Percentiles rank a stretch among this genome's conserved stretches.
Conservation (phyloP, 2,797 vertebrate species). For the Labroides dimidiatus region DNA sequence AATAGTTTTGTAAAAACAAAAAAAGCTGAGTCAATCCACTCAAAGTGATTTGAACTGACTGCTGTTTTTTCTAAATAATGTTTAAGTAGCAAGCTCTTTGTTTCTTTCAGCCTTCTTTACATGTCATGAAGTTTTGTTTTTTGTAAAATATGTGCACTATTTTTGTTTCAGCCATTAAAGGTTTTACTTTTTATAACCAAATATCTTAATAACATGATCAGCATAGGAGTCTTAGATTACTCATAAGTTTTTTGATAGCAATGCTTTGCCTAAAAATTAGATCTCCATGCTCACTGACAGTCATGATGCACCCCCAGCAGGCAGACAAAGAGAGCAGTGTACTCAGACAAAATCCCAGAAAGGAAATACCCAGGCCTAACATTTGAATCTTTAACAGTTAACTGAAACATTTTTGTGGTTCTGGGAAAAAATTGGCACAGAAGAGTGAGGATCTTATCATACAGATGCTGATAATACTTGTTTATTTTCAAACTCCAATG, state of each 20-base stretch:
- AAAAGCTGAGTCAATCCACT: no score
- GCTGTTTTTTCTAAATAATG: no score
- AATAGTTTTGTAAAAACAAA: no score
- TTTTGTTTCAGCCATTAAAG: constrained; percentile 7
- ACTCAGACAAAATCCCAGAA: not conserved
- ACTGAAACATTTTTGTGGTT: not conserved
- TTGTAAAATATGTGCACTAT: not conserved
- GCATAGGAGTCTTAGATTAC: constrained; percentile 38
- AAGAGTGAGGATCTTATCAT: not conserved
- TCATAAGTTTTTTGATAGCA: constrained; percentile 16
- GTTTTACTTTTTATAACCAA: constrained; percentile 16
- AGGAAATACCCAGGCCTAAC: not conserved
- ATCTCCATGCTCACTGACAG: constrained; percentile 13
- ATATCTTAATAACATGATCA: constrained; percentile 3
- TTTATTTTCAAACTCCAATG: not conserved
- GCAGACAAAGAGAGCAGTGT: not conserved
- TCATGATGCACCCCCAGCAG: not conserved
- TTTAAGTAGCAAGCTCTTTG: no score
- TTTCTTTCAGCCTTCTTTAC: not conserved
- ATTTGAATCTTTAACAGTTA: not conserved
- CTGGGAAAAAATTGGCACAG: not conserved
- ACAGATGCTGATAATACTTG: not conserved
- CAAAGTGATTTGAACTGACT: no score
- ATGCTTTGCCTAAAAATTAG: constrained; percentile 18
- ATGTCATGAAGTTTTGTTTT: not conserved